Evolutionary conservation across 1,140 invertebrate genomes (phyloP).

Genomic region (Triops cancriformis): DNA sequence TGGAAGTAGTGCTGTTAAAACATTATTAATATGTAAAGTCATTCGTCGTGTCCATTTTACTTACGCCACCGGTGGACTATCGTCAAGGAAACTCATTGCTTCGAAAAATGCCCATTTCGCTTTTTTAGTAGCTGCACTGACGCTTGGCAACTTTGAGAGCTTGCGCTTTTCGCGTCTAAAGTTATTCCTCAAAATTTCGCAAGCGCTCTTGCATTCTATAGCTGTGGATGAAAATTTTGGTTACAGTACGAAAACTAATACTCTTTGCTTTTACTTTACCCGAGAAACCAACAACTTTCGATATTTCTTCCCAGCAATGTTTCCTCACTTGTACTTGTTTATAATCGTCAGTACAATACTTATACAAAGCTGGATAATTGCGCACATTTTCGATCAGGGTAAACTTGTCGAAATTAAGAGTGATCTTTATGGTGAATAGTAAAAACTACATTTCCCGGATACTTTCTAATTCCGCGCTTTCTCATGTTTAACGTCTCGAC

Average conservation of each 20-base stretch:
- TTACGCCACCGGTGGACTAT: background rate
- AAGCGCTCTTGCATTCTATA: background rate
- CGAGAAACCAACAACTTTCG: no score
- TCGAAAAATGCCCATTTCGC: background rate
- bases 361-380: background rate
- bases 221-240: background rate
- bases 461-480: no score
- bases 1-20: background rate
- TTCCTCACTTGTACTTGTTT: background rate
- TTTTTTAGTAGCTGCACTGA: background rate
- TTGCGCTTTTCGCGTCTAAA: background rate
- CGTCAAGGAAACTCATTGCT: background rate
- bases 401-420: background rate
- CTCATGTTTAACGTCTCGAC: no score
- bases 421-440: background rate
- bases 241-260: background rate
- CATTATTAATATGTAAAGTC: background rate
- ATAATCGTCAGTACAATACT: background rate
- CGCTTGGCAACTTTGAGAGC: background rate
- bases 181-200: background rate
- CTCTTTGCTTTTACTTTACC: background rate
- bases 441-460: no score
- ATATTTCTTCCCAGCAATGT: background rate
- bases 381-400: background rate
- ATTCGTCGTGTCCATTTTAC: background rate